A percentile compares a stretch with the other conserved stretches of the same genome.
phyloP scores from a whole-genome alignment of 2,113 vertebrate genomes.

The Coptodon bakossiorum region DNA sequence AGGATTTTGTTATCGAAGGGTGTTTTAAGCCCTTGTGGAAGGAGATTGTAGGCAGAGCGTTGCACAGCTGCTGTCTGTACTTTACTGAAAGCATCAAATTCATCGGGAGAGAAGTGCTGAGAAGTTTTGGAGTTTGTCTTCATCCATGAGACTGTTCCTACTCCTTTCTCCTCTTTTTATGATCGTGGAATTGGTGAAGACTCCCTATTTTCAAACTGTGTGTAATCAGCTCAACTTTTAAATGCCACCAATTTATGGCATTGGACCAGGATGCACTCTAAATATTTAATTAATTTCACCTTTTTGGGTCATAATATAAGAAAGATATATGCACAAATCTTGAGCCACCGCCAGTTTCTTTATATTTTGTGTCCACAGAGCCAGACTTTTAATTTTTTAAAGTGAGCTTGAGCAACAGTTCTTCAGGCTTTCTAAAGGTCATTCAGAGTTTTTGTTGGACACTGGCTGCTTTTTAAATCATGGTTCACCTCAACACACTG shows the following conservation, averaged over 20 bases:
- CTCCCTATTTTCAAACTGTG: background rate
- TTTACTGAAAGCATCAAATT: fast-evolving
- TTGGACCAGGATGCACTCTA: background rate
- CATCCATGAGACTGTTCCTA: background rate
- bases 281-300: background rate
- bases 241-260: background rate
- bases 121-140: fast-evolving
- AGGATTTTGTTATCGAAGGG: background rate
- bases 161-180: background rate
- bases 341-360: background rate
- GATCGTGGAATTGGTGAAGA: background rate
- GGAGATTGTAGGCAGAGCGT: background rate
- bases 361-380: background rate
- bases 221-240: background rate
- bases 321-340: background rate
- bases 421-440: background rate
- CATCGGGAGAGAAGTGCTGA: background rate
- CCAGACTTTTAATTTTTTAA: background rate
- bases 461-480: background rate
- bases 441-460: background rate
- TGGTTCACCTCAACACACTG: background rate
- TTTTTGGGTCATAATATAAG: background rate
- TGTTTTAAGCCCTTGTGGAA: background rate
- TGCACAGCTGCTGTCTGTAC: background rate
- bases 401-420: background rate